Conservation (phyloP, 2,113 vertebrate species). For the Corythaixoides concolor region DNA sequence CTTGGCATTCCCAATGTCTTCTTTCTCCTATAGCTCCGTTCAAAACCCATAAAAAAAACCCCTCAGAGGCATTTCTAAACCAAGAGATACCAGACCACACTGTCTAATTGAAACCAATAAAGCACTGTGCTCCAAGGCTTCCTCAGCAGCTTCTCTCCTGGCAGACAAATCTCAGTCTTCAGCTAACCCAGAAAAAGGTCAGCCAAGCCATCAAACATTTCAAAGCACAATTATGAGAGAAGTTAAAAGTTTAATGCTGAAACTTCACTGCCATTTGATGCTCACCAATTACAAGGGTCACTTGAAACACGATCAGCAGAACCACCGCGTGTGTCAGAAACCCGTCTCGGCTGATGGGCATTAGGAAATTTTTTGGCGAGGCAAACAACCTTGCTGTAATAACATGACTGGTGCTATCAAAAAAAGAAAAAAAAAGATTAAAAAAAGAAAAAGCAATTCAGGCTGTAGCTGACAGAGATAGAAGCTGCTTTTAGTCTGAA, state of each 20-base stretch:
- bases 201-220: constrained; percentile 37
- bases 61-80: background rate
- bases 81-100: accelerated
- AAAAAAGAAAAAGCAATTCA: background rate
- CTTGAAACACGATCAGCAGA: background rate
- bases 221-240: constrained; percentile 33
- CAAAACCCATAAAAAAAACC: background rate
- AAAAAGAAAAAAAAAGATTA: too few species aligned
- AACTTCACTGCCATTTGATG: background rate
- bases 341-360: background rate
- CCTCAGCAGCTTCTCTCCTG: background rate
- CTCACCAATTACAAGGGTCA: constrained; percentile 20
- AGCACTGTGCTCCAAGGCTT: background rate
- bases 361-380: background rate
- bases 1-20: background rate
- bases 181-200: constrained; percentile 42
- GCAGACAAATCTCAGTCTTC: constrained; percentile 15
- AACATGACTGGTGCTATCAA: background rate
- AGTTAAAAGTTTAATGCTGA: constrained; percentile 32
- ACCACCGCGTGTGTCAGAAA: background rate
- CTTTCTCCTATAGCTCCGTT: background rate
- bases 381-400: background rate
- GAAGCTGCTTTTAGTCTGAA: background rate
- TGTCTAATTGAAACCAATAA: background rate
- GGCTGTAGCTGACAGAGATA: background rate